These are phyloP conservation scores for Abramis brama DNA, from an alignment of 2,113 vertebrate species.

Conservation along the genomic window DNA sequence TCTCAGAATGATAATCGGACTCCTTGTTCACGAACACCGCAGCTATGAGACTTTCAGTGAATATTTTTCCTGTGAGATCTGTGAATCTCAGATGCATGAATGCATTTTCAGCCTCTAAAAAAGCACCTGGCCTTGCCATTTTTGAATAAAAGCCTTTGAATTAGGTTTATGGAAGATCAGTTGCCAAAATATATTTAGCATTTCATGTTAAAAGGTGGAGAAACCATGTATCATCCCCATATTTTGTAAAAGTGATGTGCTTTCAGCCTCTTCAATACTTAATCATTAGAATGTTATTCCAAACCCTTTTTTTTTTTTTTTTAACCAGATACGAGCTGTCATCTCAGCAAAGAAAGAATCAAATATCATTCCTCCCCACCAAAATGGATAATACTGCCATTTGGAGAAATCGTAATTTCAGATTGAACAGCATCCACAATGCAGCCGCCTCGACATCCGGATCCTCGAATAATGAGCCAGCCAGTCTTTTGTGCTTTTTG, in stretches of 20 bases:
- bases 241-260: background rate
- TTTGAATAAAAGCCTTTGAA: background rate
- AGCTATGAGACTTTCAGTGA: background rate
- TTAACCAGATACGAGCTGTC: background rate
- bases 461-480: conserved; percentile 39
- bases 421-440: conserved; percentile 7
- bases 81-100: background rate
- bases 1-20: conserved; percentile 23
- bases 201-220: background rate
- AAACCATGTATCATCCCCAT: background rate
- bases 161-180: background rate
- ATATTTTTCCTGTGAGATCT: background rate
- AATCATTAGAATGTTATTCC: background rate
- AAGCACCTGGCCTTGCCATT: background rate
- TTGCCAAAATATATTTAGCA: background rate
- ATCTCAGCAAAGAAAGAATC: background rate
- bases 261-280: background rate
- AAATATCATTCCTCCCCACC: conserved; percentile 5
- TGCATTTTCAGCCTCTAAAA: background rate
- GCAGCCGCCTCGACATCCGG: conserved; percentile 12
- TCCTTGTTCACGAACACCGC: conserved; percentile 16
- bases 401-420: conserved; percentile 31
- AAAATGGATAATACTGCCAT: conserved; percentile 19
- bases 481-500: conserved; percentile 48
- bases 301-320: conserved; percentile 1